A percentile compares a stretch with the other conserved stretches of the same genome.
phyloP scores from a whole-genome alignment of 2,797 vertebrate genomes.

The Euphonia xanthogaster region DNA sequence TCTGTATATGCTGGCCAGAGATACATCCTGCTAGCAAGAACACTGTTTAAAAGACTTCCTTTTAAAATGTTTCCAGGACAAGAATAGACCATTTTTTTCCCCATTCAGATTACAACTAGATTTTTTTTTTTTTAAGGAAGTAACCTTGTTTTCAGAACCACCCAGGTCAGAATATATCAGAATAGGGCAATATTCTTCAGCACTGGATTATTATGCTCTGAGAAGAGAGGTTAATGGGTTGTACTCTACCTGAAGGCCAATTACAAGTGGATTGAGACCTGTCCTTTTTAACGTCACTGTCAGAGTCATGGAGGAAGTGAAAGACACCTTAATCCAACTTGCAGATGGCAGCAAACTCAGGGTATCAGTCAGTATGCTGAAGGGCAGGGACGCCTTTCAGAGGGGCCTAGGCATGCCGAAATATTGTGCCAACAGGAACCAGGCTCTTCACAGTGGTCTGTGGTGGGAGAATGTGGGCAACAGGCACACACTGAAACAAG shows the following conservation, averaged over 20 bases:
- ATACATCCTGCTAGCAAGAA: constrained; percentile 40
- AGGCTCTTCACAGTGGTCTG: background rate
- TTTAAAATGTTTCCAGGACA: constrained; percentile 19
- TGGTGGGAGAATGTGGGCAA: background rate
- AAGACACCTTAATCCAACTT: background rate
- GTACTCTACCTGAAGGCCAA: background rate
- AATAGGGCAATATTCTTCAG: background rate
- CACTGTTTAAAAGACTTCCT: constrained; percentile 15
- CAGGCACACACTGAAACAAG: background rate
- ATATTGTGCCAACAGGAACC: background rate
- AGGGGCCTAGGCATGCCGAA: background rate
- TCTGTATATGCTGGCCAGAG: constrained; percentile 24
- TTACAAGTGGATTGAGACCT: background rate
- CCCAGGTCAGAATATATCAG: background rate
- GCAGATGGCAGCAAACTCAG: background rate
- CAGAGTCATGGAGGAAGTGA: background rate
- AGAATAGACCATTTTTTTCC: background rate
- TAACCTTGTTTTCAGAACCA: background rate
- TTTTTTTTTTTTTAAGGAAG: background rate
- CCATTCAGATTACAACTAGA: background rate
- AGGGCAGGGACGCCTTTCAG: background rate
- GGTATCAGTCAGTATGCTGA: background rate
- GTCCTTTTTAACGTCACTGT: background rate
- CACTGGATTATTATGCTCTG: fast-evolving
- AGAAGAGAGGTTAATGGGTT: background rate